Base-by-base conservation (phyloP, 2,113 vertebrate species). In the Ellobius talpinus region DNA sequence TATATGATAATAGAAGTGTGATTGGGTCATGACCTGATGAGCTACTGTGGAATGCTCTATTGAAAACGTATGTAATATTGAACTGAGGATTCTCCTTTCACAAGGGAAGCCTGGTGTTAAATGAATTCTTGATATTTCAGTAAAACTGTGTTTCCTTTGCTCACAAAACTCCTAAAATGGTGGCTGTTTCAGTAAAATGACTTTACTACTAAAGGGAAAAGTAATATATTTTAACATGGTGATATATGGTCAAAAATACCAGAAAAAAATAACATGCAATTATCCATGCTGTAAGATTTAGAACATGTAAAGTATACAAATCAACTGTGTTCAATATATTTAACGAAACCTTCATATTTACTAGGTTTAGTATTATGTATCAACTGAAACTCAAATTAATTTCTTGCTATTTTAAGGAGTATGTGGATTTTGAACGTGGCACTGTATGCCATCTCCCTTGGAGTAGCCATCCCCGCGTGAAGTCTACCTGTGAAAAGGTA, bases 401-500 rank as follows among this genome's bases (percentile, higher is more conserved):
- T 74, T 95, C 52, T 92, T 96, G 82, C 95, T 94, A 96, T 97
- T 97, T 97, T 95, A 95, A 97, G 95, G 47, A 94, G 39, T 47
- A 58, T 88, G 82, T 87, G 66, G 76, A 79, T 96, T 97, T 93
- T 81, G 79, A 94, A 90, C 90, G 68, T 55, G 87, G 76, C 93
- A 85, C 95, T 96, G 91, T 95, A 94, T 97, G 97, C 92, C 94
- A 96, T 17, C 94, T 97, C 95, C 92, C 95, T 96, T 93, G 88
- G 96, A 96, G 16, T 96, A 95, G 42, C 95, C 88, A 21, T 94
- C 90, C 92, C 87, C 74, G 85, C 97, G 92, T 97, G 91, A 97
- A 97, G 91, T 92, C 74, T 97, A 97, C 97, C 97, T 98, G 97
- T 93, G 96, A 97, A 98, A 98, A 97, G 89, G 93, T 89, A 97